Conservation (phyloP, 2,797 vertebrate genomes). For the Thripadectes ignobilis region DNA sequence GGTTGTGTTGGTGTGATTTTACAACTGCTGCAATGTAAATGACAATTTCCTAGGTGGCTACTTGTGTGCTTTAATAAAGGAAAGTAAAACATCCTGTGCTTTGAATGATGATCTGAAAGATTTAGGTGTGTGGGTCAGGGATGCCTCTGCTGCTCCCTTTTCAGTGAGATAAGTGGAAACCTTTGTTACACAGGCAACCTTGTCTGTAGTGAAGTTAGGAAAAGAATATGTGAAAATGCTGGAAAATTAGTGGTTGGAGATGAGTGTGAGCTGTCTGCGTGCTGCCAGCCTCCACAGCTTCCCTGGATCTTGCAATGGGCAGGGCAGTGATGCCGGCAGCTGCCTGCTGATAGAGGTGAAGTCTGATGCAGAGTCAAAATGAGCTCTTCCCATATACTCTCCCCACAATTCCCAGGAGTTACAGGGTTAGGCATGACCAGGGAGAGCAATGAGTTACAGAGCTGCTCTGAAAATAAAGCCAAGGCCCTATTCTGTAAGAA, state of each 20-base stretch:
- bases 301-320: not conserved
- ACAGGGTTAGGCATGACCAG: accelerated
- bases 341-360: not conserved
- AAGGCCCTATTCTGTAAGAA: not conserved
- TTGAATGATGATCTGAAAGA: not conserved
- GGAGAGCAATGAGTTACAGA: not conserved
- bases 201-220: not conserved
- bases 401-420: not conserved
- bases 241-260: not conserved
- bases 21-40: not conserved
- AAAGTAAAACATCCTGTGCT: not conserved
- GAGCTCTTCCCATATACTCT: not conserved
- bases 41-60: constrained; percentile 47
- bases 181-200: not conserved
- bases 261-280: not conserved
- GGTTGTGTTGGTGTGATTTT: constrained; percentile 23
- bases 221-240: not conserved
- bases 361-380: not conserved
- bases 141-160: not conserved
- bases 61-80: constrained; percentile 68
- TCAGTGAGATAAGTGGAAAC: not conserved
- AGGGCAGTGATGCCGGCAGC: not conserved
- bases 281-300: not conserved
- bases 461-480: not conserved
- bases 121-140: not conserved